phyloP scores from a whole-genome alignment of 2,113 vertebrate species.

The Arvicanthis niloticus region DNA sequence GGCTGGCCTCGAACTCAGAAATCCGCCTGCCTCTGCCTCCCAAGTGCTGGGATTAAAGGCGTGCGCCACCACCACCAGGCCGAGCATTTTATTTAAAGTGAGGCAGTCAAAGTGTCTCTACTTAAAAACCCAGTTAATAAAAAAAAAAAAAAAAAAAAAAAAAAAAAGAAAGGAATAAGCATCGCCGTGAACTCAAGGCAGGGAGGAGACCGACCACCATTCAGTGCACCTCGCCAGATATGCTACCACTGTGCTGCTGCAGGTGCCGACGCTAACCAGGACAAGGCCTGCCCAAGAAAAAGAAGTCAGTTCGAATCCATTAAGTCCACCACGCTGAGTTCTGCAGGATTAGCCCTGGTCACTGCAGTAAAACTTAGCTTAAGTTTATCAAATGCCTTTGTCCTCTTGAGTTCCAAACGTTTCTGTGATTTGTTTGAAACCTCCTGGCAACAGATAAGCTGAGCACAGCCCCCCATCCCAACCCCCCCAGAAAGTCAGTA shows the following conservation, averaged over 20 bases:
- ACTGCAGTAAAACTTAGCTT: background rate
- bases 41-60: too few relatives aligned
- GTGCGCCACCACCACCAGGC: too few relatives aligned
- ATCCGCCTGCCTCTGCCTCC: too few relatives aligned
- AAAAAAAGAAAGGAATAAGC: background rate
- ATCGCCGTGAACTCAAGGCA: background rate
- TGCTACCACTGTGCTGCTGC: background rate
- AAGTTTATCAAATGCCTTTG: background rate
- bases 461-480: background rate
- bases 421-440: background rate
- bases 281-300: background rate
- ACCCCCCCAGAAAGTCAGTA: background rate
- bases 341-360: background rate
- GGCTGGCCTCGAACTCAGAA: too few relatives aligned
- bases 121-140: background rate
- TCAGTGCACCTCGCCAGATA: background rate
- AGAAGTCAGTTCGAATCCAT: background rate
- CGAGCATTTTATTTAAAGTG: too few relatives aligned
- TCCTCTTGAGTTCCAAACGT: background rate
- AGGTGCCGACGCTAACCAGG: background rate
- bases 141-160: conserved; percentile 25
- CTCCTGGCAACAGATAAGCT: background rate
- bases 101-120: background rate
- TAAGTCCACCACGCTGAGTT: accelerated
- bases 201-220: background rate